Evolutionary conservation across 92 coral and sea anemone species (phyloP).

Genomic region (Desmophyllum pertusum): DNA sequence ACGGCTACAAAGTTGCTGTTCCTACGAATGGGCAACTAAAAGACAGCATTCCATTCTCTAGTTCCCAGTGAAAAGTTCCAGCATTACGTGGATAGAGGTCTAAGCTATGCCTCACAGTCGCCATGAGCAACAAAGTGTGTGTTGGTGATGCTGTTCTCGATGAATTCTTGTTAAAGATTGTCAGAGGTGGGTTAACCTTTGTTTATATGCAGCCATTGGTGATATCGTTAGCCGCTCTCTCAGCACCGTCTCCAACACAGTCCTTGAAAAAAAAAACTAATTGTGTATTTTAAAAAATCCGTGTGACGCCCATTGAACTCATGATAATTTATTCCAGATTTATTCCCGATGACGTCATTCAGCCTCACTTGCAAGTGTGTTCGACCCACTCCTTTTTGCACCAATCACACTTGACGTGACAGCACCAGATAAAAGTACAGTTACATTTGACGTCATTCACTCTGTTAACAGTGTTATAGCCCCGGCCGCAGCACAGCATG

Average conservation of each 20-base stretch:
- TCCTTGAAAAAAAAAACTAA: slow-evolving; percentile 6
- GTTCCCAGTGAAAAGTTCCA: not conserved
- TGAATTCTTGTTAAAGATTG: slow-evolving; percentile 6
- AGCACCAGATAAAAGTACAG: slow-evolving; percentile 96
- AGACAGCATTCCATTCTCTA: not conserved
- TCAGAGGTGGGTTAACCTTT: not conserved
- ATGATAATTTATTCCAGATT: slow-evolving; percentile 33
- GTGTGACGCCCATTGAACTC: not conserved
- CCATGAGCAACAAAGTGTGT: not conserved
- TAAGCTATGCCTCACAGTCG: not conserved
- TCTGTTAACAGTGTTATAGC: slow-evolving; percentile 51
- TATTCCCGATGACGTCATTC: slow-evolving; percentile 17
- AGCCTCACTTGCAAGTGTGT: slow-evolving; percentile 71
- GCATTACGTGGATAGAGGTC: not conserved
- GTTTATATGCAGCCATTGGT: not conserved
- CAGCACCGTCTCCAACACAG: slow-evolving; percentile 20
- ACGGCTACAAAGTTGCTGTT: not conserved
- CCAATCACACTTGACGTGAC: slow-evolving; percentile 75
- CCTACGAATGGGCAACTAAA: slow-evolving; percentile 2
- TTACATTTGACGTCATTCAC: slow-evolving; percentile 73
- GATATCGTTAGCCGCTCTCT: not conserved
- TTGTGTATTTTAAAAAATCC: slow-evolving; percentile 11
- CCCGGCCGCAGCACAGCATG: slow-evolving; percentile 90
- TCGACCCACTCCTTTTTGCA: slow-evolving; percentile 74
- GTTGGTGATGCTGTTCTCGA: not conserved